Percentiles rank a stretch among this genome's conserved stretches.
phyloP scores from a whole-genome alignment of 2,888 invertebrate genomes.

The Caenorhabditis angaria region DNA sequence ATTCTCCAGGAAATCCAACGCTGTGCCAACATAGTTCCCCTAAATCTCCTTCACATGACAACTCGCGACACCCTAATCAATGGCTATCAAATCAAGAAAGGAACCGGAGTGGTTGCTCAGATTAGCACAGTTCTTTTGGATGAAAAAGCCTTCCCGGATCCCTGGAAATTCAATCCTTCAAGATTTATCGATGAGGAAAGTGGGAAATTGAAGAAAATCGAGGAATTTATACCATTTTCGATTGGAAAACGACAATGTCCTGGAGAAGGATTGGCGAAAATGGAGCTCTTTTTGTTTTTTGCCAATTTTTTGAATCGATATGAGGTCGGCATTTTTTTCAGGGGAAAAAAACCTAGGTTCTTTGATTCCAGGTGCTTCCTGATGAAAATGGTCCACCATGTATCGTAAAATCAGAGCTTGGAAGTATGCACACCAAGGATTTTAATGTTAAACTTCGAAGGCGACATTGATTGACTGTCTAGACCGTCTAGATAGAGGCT shows the following conservation, averaged over 20 bases:
- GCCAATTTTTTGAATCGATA: conserved; percentile 47
- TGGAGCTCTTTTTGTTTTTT: conserved; percentile 51
- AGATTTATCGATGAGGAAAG: conserved; percentile 30
- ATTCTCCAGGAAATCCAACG: conserved; percentile 50
- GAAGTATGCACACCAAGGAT: conserved; percentile 24
- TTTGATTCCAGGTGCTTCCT: conserved; percentile 17
- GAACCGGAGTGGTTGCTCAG: conserved; percentile 44
- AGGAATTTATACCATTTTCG: conserved; percentile 49
- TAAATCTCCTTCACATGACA: conserved; percentile 37
- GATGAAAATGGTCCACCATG: conserved; percentile 25
- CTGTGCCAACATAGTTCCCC: conserved; percentile 44
- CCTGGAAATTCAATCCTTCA: conserved; percentile 38
- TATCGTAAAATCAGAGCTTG: conserved; percentile 22
- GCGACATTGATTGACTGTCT: too few species aligned
- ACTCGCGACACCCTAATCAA: conserved; percentile 27
- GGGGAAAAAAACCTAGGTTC: not conserved
- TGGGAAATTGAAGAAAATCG: conserved; percentile 37
- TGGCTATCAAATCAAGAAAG: conserved; percentile 30
- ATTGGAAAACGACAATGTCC: conserved; percentile 54
- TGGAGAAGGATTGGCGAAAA: conserved; percentile 47
- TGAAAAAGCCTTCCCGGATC: conserved; percentile 43
- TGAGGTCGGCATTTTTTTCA: not conserved
- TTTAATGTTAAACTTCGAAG: conserved; percentile 11
- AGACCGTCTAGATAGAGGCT: too few species aligned
- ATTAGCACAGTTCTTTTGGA: conserved; percentile 46